Evolutionary conservation across 1,140 invertebrate species (phyloP), one percentile per base, ranked within the genome.

Genomic region (Drosophila teissieri): DNA sequence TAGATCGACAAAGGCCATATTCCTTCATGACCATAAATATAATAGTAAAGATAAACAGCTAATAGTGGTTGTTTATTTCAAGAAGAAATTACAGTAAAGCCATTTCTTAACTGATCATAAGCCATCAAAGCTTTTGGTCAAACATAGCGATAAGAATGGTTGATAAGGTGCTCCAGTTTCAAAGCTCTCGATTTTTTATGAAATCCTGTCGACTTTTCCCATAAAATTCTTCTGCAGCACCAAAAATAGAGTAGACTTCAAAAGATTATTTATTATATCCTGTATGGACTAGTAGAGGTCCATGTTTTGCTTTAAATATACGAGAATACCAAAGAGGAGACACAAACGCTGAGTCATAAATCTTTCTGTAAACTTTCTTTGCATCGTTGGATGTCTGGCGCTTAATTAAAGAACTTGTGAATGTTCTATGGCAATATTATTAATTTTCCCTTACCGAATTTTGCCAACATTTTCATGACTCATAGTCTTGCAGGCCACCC

Each of bases 401-500:
- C 4, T 44, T 62, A 24, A 34, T 63, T 63, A 14, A 15, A 7
- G 31, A 17, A 44, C 31, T 36, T 11, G 19, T 24, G 12, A 7
- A 36, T n/a, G 27, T 17, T 58, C 6, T 60, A 11, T 44, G 39
- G 19, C 11, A 5, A 15, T n/a, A 44, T 27, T 46, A 45, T 61
- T 11, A 15, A 44, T 42, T 22, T 34, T 45, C 15, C 55, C 15
- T 24, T 27, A 4, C 3, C 3, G 49, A 52, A 52, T 52, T 52
- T 14, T n/a, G n/a, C 19, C 58, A 14, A 40, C 2, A 62, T 46
- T 62, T 34, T 24, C 36, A 48, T 58, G 69, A 60, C 19, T 69
- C 57, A 61, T 53, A 12, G 34, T 61, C 27, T 69, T 36, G 22
- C 15, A 31, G 65, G 27, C 62, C 45, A 24, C 65, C 62, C 65